Base-by-base conservation (phyloP, 2,113 vertebrate genomes). In the Rhodinocichla rosea region DNA sequence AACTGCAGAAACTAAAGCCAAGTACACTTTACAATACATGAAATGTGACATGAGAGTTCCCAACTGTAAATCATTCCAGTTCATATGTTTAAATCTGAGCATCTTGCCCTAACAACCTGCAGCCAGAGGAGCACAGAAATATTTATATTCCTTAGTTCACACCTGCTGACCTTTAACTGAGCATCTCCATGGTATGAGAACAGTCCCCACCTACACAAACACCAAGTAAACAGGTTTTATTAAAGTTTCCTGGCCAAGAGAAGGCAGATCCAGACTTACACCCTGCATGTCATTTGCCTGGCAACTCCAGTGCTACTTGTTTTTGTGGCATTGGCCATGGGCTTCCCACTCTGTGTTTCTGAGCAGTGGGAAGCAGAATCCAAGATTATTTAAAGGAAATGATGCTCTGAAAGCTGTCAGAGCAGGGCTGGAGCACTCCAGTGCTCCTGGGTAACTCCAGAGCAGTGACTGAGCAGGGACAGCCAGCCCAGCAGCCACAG, bases 101-200 rank as follows among this genome's bases (percentile, higher is more conserved):
- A 33, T 78, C 86, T 64, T 52, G 23, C 53, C 65, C 84, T 69
- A 50, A 68, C 49, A 89, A 55, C 53, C 67, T 45, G 49, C 50
- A 87, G 65, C 53, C 67, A 65, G 7, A 69, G 45, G 40, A 83
- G 84, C 53, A 79, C 3, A 53, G n/a, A 89, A 95, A 91, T 89
- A 91, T 89, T 95, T 82, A 40, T 62, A 91, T 64, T 79, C 53
- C 35, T 50, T 23, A 14, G 62, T 73, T 87, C 59, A 79, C 64
- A 85, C 67, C 67, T 87, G 62, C 39, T 94, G 81, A 87, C 77
- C 93, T 94, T 85, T 82, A 91, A 45, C 33, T 70, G 64, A 69
- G 52, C 15, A 27, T 62, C 65, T 84, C 59, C 2, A 3, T 19
- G 42, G 69, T 22, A 62, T 60, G 12, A 63, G 65, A 92, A 70